Evolutionary conservation across 2,113 vertebrate genomes (phyloP).

Genomic region (Hepsetus odoe): DNA sequence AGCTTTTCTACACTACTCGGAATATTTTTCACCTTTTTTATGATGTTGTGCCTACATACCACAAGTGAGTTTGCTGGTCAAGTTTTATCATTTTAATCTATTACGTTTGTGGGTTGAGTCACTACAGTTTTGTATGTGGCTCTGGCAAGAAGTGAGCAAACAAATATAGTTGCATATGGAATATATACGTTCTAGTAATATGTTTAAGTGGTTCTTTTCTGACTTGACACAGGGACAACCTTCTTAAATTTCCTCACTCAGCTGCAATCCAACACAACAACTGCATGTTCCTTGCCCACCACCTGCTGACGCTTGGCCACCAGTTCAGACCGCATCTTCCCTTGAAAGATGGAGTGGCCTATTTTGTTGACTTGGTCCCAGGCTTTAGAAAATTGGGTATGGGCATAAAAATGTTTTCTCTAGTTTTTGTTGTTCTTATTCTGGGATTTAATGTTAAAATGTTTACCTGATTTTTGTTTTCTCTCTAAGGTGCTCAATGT

Average conservation of each 20-base stretch:
- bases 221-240: slow-evolving; percentile 84
- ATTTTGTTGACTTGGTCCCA: slow-evolving; percentile 95
- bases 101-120: background rate
- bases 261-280: slow-evolving; percentile 98
- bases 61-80: slow-evolving; percentile 81
- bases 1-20: slow-evolving; percentile 92
- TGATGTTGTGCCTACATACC: slow-evolving; percentile 94
- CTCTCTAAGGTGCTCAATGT: slow-evolving; percentile 82
- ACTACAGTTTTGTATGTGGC: background rate
- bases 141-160: background rate
- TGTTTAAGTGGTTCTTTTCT: background rate
- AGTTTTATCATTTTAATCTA: background rate
- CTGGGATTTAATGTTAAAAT: background rate
- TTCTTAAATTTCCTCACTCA: slow-evolving; percentile 93
- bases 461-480: slow-evolving; percentile 6
- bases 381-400: slow-evolving; percentile 91
- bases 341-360: slow-evolving; percentile 80
- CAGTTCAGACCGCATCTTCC: slow-evolving; percentile 83
- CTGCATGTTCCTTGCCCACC: slow-evolving; percentile 96
- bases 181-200: too few species aligned
- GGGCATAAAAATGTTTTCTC: background rate
- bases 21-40: slow-evolving; percentile 97
- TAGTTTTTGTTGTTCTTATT: background rate
- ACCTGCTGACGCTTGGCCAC: slow-evolving; percentile 92
- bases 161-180: too few species aligned